Evolutionary conservation across 2,888 invertebrate genomes (phyloP).

Genomic region (Kryphioiulus occultus): DNA sequence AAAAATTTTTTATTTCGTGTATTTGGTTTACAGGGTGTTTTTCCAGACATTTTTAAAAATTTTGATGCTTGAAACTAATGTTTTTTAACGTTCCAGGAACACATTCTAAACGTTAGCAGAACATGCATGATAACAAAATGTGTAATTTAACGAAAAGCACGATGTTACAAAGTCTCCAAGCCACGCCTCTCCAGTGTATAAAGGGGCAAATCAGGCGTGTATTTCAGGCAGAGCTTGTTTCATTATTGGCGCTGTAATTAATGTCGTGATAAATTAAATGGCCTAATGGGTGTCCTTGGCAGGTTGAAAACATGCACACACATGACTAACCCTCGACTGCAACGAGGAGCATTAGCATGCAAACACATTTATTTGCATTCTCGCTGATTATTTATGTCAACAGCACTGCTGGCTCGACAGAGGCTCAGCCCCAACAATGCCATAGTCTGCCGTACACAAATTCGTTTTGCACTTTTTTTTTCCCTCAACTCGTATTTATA

Average conservation of each 20-base stretch:
- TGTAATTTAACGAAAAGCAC: background rate
- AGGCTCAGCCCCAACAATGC: background rate
- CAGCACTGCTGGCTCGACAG: background rate
- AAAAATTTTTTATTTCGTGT: too few species aligned
- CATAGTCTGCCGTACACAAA: background rate
- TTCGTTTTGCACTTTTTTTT: background rate
- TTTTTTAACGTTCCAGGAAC: too few species aligned
- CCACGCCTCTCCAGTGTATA: too few species aligned
- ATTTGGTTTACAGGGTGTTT: too few species aligned
- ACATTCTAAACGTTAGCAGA: too few species aligned
- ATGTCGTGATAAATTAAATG: background rate
- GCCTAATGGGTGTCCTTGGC: background rate
- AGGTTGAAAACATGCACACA: background rate
- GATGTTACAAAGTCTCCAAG: background rate
- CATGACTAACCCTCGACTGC: too few species aligned
- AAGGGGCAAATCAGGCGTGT: background rate
- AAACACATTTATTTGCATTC: background rate
- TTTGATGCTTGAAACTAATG: too few species aligned
- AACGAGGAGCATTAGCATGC: background rate
- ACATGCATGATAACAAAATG: too few species aligned
- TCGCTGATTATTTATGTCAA: background rate
- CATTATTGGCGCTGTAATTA: background rate
- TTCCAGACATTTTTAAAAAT: too few species aligned
- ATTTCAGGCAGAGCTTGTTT: background rate
- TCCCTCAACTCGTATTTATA: background rate